Percentiles rank a stretch among this genome's conserved stretches.
Conservation (phyloP, 2,797 vertebrate species). For the Chrysolophus pictus region DNA sequence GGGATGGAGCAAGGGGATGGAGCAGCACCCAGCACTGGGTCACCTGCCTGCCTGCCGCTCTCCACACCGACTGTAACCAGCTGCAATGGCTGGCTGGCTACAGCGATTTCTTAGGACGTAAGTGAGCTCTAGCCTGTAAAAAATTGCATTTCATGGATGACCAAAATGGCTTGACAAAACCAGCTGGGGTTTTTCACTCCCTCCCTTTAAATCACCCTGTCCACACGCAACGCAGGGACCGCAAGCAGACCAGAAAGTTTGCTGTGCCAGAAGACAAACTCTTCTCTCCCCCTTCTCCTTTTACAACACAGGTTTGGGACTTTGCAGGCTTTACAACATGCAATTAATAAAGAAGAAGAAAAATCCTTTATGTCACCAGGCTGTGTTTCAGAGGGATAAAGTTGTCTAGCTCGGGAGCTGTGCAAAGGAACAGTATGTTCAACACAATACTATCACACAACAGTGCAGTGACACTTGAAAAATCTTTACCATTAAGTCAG, state of each 20-base stretch:
- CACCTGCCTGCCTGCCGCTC: background rate
- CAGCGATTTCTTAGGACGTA: slow-evolving; percentile 1
- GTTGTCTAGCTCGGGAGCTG: background rate
- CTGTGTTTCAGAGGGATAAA: background rate
- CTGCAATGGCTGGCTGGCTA: background rate
- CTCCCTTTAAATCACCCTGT: background rate
- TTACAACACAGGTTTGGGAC: background rate
- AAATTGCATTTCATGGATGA: slow-evolving; percentile 15
- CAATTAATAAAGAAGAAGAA: background rate
- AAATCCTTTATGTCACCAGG: background rate
- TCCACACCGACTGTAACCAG: background rate
- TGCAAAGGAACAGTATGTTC: background rate
- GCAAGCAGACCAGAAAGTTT: background rate
- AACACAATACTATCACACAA: background rate
- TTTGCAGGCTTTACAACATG: slow-evolving; percentile 12
- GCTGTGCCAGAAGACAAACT: background rate
- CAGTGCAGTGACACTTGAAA: background rate
- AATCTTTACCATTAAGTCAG: background rate
- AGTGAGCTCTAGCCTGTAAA: background rate
- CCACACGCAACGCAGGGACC: background rate
- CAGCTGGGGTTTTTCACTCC: background rate
- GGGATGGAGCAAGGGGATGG: slow-evolving; percentile 1
- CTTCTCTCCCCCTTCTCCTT: background rate
- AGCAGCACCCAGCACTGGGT: background rate
- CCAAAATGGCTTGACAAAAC: slow-evolving; percentile 34